Evolutionary conservation across 2,113 vertebrate species (phyloP).

Genomic region (Garra rufa): DNA sequence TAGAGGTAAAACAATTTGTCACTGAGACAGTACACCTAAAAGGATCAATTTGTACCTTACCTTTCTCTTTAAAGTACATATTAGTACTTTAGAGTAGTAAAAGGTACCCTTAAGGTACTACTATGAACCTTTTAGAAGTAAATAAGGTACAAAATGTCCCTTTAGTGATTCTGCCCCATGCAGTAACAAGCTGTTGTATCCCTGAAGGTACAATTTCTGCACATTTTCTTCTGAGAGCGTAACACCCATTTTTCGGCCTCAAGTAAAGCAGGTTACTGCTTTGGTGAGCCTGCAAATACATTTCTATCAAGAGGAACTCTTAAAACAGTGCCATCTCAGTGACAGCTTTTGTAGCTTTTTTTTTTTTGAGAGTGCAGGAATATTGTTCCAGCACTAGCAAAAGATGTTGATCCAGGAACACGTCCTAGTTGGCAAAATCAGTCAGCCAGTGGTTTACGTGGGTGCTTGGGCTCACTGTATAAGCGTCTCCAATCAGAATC

Average conservation of each 20-base stretch:
- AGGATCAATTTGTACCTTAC: not conserved
- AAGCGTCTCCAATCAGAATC: conserved; percentile 29
- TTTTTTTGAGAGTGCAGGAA: not conserved
- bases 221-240: too few relatives aligned
- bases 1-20: too few relatives aligned
- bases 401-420: conserved; percentile 25
- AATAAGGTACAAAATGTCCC: not conserved
- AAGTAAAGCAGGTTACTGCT: not conserved
- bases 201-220: too few relatives aligned
- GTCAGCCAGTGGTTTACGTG: conserved; percentile 54
- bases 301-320: too few relatives aligned
- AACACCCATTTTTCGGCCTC: not conserved
- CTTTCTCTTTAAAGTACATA: not conserved
- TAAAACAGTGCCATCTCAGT: too few relatives aligned
- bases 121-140: not conserved
- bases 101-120: not conserved
- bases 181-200: not conserved
- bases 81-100: not conserved
- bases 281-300: not conserved
- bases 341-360: not conserved
- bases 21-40: not conserved
- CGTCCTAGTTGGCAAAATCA: conserved; percentile 17
- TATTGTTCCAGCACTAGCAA: not conserved
- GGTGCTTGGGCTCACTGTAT: conserved; percentile 37
- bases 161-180: not conserved